Evolutionary conservation across 1,140 invertebrate genomes (phyloP).

Genomic region (Philopotamus ludificatus): DNA sequence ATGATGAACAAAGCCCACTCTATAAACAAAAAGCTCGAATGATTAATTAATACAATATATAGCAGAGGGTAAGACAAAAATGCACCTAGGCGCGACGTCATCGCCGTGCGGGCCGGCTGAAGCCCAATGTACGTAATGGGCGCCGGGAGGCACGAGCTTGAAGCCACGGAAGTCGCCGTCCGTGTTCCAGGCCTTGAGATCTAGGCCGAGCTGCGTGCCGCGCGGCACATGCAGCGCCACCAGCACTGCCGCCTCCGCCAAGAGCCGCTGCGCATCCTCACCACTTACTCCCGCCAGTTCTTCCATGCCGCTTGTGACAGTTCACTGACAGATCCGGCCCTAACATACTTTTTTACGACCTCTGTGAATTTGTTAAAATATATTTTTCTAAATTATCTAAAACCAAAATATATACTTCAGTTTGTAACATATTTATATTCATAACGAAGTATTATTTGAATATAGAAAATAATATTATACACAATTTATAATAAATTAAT

Average conservation of each 20-base stretch:
- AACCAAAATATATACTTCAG: no score
- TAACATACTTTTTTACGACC: no score
- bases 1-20: slow-evolving; percentile 88
- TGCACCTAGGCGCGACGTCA: slow-evolving; percentile 51
- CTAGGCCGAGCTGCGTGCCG: slow-evolving; percentile 94
- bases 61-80: not conserved
- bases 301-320: slow-evolving; percentile 1
- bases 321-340: no score
- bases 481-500: no score
- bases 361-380: no score
- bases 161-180: slow-evolving; percentile 91
- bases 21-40: slow-evolving; percentile 53
- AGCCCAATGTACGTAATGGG: slow-evolving; percentile 94
- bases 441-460: no score
- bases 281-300: slow-evolving; percentile 66
- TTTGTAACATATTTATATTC: no score
- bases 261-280: slow-evolving; percentile 72
- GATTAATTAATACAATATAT: not conserved
- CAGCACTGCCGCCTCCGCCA: slow-evolving; percentile 80
- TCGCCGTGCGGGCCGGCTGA: slow-evolving; percentile 57
- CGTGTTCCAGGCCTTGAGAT: slow-evolving; percentile 91
- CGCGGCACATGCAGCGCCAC: slow-evolving; percentile 80
- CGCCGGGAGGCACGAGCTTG: slow-evolving; percentile 97
- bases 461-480: no score
- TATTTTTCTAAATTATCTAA: no score